Evolutionary conservation across 2,797 vertebrate genomes (phyloP), one percentile per base, ranked within the genome.

Genomic region (Hapalemur alaotrensis): DNA sequence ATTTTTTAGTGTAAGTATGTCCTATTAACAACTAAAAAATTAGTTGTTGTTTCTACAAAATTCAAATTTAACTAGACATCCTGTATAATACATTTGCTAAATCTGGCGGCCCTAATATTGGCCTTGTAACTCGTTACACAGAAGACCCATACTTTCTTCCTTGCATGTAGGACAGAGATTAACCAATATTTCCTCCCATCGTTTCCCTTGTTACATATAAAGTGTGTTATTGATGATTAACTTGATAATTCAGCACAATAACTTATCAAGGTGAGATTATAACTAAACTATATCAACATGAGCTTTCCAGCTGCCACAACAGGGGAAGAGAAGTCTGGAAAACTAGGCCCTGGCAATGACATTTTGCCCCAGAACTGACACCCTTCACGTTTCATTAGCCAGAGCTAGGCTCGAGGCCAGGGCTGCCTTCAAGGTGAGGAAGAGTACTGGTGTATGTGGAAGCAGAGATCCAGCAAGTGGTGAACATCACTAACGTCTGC

Each of bases 321-420:
- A 28, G 46, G 38, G 57, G 9, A 1, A 25, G 76, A 13, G 22
- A n/a, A 13, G 65, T 57, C 63, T 46, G 32, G 59, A 43, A 35
- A 22, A 32, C 1, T 11, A 6, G n/a, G 14, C 0, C 1, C 3
- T 32, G 11, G 81, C 30, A 11, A 41, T 7, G 22, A 32, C 11
- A n/a, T 13, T 46, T 54, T 20, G 32, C 48, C 57, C 46, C 38
- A 48, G 48, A 80, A 65, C 54, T 2, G 32, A 50, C 57, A 8
- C 7, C 15, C 50, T 61, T 41, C 9, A 32, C 2, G 4, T 30
- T 70, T 35, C 30, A 32, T 52, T n/a, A 48, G 65, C 73, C 46
- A 15, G 38, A 81, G 57, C 25, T 14, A 25, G 25, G 11, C 75
- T 41, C 35, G 0, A 25, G 54, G 30, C 52, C 12, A 46, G 65